These are phyloP conservation scores for Paracyclopina nana DNA, from an alignment of 1,140 invertebrate genomes.

Conservation along the genomic window DNA sequence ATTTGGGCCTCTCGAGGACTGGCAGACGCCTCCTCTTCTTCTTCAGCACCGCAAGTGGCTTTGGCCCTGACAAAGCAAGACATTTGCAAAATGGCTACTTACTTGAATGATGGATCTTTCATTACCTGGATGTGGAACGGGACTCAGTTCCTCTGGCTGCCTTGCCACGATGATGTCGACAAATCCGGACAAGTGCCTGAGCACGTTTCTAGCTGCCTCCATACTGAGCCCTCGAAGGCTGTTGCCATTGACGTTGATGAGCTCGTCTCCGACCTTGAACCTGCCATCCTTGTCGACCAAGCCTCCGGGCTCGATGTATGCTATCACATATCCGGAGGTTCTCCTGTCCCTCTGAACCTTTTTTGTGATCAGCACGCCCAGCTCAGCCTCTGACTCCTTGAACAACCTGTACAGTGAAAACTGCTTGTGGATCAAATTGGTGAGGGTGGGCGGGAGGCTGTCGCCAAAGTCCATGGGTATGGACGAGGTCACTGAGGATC, in stretches of 20 bases:
- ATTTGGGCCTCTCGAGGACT: conserved; percentile 10
- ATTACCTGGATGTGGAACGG: background rate
- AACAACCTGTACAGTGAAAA: conserved; percentile 42
- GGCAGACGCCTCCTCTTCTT: conserved; percentile 1
- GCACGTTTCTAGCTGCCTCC: conserved; percentile 46
- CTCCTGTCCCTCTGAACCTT: conserved; percentile 41
- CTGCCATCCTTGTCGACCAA: conserved; percentile 54
- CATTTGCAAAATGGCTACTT: too few species aligned
- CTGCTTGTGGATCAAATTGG: conserved; percentile 18
- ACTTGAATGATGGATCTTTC: background rate
- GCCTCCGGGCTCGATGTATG: conserved; percentile 54
- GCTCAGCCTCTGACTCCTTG: conserved; percentile 42
- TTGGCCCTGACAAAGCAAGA: too few species aligned
- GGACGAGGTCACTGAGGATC: background rate
- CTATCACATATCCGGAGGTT: conserved; percentile 53
- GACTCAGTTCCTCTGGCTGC: too few species aligned
- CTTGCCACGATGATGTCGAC: background rate
- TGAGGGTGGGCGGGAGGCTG: background rate
- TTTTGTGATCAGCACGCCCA: conserved; percentile 65
- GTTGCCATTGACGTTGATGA: conserved; percentile 61
- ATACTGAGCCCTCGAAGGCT: conserved; percentile 51
- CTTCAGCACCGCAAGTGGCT: too few species aligned
- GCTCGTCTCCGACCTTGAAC: conserved; percentile 55
- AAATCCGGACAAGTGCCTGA: conserved; percentile 23
- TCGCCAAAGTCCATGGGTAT: conserved; percentile 13